These are phyloP conservation scores for Leptopilina syphax DNA, from an alignment of 2,888 invertebrate species.

Conservation along the genomic window DNA sequence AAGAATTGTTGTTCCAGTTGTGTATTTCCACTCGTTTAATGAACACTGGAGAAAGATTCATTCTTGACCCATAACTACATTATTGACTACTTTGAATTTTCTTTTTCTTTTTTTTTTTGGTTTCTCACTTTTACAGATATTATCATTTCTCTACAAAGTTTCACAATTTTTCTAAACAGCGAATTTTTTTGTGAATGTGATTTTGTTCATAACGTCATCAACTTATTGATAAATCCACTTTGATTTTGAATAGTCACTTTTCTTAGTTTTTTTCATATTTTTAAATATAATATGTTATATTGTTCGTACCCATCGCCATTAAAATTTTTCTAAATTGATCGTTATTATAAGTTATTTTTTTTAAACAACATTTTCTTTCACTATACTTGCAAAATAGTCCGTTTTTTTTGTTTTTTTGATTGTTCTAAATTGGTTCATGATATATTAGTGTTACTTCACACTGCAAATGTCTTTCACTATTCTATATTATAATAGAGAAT, in stretches of 20 bases:
- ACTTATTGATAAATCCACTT: background rate
- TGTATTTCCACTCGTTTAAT: slow-evolving; percentile 24
- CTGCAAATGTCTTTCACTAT: slow-evolving; percentile 25
- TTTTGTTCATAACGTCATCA: too few species aligned
- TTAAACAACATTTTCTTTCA: background rate
- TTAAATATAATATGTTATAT: background rate
- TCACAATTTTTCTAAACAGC: slow-evolving; percentile 22
- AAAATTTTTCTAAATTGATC: slow-evolving; percentile 1
- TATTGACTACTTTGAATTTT: slow-evolving; percentile 19
- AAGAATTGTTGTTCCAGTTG: background rate
- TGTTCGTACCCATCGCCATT: slow-evolving; percentile 15
- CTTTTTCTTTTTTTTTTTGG: background rate
- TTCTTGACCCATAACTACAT: slow-evolving; percentile 22
- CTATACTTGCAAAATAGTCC: background rate
- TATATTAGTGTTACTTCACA: slow-evolving; percentile 20
- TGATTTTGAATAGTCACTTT: slow-evolving; percentile 22
- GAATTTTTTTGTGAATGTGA: background rate
- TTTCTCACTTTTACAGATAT: slow-evolving; percentile 20
- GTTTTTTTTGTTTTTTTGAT: background rate
- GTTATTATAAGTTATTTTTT: background rate
- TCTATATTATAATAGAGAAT: background rate
- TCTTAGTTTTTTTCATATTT: background rate
- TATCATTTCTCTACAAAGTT: slow-evolving; percentile 8
- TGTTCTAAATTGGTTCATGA: slow-evolving; percentile 8
- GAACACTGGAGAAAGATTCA: background rate